Conservation (phyloP, 53 echinoderm and acorn worm species). For the Temnopleurus reevesii region DNA sequence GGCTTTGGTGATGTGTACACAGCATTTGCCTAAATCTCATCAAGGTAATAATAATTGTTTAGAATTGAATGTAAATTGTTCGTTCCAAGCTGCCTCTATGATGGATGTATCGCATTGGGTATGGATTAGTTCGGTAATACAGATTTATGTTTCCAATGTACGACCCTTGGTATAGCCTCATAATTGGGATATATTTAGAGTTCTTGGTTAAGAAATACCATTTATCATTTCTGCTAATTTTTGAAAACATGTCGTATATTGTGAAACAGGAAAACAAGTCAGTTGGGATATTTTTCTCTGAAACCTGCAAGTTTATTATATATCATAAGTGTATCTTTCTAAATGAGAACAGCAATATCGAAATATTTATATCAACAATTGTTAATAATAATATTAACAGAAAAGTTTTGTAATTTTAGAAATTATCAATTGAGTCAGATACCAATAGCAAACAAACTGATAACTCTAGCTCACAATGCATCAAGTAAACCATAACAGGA, state of each 20-base stretch:
- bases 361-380: too few species aligned
- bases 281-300: background rate
- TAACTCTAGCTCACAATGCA: too few species aligned
- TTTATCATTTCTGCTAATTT: background rate
- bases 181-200: background rate
- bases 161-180: background rate
- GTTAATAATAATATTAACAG: too few species aligned
- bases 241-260: background rate
- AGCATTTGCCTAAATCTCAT: conserved; percentile 17
- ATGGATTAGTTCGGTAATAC: background rate
- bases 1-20: conserved; percentile 29
- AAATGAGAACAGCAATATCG: too few species aligned
- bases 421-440: too few species aligned
- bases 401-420: too few species aligned
- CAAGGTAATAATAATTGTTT: conserved; percentile 50
- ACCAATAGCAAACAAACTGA: too few species aligned
- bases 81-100: background rate
- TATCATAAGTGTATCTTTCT: too few species aligned
- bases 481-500: too few species aligned
- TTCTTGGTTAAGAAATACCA: background rate
- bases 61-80: conserved; percentile 38
- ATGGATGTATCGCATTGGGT: background rate
- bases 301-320: too few species aligned
- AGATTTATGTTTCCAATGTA: conserved; percentile 17
- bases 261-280: background rate